A percentile compares a stretch with the other conserved stretches of the same genome.
Evolutionary conservation across 2,888 invertebrate species (phyloP).

Genomic region (Tortricodes alternella): DNA sequence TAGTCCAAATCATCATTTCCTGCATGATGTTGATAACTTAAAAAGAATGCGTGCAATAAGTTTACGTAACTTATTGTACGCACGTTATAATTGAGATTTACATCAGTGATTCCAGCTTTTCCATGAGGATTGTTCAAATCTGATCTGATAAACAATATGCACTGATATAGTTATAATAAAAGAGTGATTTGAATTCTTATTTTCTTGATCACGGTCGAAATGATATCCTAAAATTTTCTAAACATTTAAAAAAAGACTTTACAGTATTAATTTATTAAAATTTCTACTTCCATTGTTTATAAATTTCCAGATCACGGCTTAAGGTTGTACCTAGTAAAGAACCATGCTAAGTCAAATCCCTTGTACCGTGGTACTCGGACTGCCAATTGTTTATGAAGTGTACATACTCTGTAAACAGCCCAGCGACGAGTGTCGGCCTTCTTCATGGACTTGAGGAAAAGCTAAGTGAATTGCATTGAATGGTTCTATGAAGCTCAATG

Average conservation of each 20-base stretch:
- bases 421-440: constrained; percentile 11
- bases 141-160: no score
- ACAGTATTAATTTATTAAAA: no score
- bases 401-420: constrained; percentile 20
- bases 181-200: no score
- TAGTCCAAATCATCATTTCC: constrained; percentile 23
- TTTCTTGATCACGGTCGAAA: no score
- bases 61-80: no score
- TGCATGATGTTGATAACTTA: constrained; percentile 18
- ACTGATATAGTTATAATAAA: no score
- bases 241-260: no score
- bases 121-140: no score
- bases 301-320: background rate
- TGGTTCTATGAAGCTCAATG: constrained; percentile 22
- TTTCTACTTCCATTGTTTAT: no score
- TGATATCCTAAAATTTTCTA: no score
- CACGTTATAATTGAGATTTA: background rate
- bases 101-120: background rate
- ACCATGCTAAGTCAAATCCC: constrained; percentile 54
- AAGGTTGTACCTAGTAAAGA: constrained; percentile 29
- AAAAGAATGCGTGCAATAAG: no score
- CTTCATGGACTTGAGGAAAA: constrained; percentile 21
- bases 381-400: constrained; percentile 24
- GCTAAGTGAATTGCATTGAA: constrained; percentile 14
- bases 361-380: constrained; percentile 46